These are phyloP conservation scores for Euura lappo DNA, from an alignment of 1,140 invertebrate genomes.

Conservation along the genomic window DNA sequence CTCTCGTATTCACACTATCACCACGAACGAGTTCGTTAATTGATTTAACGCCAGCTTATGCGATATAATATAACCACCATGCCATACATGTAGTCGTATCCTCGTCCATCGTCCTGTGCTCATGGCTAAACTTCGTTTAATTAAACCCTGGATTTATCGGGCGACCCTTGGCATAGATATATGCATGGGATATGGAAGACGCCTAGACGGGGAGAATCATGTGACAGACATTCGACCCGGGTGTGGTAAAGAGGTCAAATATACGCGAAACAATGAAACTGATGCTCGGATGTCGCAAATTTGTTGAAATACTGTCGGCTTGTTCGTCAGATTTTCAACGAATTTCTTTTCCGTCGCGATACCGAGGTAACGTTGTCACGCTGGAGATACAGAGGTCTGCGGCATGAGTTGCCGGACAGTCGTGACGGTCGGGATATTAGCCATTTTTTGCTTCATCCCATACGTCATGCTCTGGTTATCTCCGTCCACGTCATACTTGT, in stretches of 20 bases:
- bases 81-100: constrained; percentile 25
- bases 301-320: background rate
- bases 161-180: constrained; percentile 38
- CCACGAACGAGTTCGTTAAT: constrained; percentile 44
- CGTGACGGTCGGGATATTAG: constrained; percentile 3
- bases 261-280: background rate
- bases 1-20: too few relatives aligned
- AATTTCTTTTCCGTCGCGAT: too few relatives aligned
- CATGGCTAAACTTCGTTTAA: constrained; percentile 58
- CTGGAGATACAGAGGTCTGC: background rate
- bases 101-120: constrained; percentile 10
- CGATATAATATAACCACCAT: constrained; percentile 50
- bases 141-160: constrained; percentile 57
- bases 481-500: background rate
- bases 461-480: background rate
- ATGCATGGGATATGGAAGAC: constrained; percentile 8
- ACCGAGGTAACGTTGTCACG: too few relatives aligned
- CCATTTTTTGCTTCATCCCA: background rate
- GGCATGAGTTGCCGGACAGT: background rate
- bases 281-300: background rate
- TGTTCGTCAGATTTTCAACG: too few relatives aligned
- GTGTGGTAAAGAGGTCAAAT: background rate
- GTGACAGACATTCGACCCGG: background rate
- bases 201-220: background rate
- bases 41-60: constrained; percentile 55